Evolutionary conservation across 53 echinoderm and acorn worm species (phyloP), one percentile per base, ranked within the genome.

Genomic region (Astropecten irregularis): DNA sequence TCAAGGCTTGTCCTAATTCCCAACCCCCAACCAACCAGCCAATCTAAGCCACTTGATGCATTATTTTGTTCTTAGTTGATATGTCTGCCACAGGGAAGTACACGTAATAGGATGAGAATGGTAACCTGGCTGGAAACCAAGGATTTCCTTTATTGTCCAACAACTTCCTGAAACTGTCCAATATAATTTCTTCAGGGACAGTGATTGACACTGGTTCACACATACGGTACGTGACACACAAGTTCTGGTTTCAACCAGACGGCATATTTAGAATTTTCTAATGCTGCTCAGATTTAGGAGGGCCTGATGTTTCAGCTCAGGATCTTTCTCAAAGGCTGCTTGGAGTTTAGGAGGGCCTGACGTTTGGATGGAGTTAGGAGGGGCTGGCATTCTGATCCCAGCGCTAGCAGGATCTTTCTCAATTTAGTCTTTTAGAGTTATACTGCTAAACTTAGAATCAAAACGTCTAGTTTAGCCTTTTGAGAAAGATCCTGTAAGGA

Each of bases 141-240:
- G 21, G 46, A 68, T 68, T 68, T 68, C 68, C 68, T 68, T 9
- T 46, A 68, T 68, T 68, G 68, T 27, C 47, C 68, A 68, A 68
- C 47, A 42, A 68, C 68, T 68, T 68, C 68, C 68, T 47, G 13
- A 9, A 36, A 1, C 2, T 64, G 65, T 37, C 65, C 35, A 16
- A 33, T n/a, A 37, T 28, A 38, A 64, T 38, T 10, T 61, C 42
- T 8, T 8, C 5, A 42, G 20, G 3, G 54, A 54, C 21, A 20
- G 5, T 54, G 22, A 54, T 8, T 21, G 54, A 51, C 18, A 16
- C 54, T 3, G n/a, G 25, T 23, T 2, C 25, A 21, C 4, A 54
- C 21, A 54, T 8, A 54, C 8, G 15, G 54, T 23, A 20, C 21
- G 21, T 54, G 22, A 54, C 25, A 54, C 25, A 1, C 21, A 20